Conservation (phyloP, 2,113 vertebrate genomes). For the Glaucomys volans region DNA sequence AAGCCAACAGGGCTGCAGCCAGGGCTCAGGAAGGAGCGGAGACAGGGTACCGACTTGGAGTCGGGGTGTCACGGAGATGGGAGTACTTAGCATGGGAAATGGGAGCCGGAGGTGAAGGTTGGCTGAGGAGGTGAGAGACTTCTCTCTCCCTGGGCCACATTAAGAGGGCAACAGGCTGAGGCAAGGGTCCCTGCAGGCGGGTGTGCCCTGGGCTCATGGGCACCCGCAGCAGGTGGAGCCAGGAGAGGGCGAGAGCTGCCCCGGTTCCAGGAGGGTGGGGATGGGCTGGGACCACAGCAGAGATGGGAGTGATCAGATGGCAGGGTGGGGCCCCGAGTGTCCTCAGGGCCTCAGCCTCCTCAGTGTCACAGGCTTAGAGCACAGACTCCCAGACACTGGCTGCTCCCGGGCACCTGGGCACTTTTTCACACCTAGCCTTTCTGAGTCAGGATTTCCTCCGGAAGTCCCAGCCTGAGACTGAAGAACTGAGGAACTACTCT, state of each 20-base stretch:
- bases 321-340: neutral
- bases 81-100: neutral
- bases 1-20: neutral
- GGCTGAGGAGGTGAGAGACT: neutral
- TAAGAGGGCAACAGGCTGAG: neutral
- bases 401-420: neutral
- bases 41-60: neutral
- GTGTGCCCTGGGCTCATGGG: neutral
- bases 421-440: neutral
- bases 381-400: neutral
- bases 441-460: neutral
- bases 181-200: neutral
- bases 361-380: neutral
- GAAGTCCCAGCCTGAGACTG: neutral
- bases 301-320: neutral
- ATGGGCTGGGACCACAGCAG: neutral
- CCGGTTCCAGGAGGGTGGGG: neutral
- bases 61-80: neutral
- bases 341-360: neutral
- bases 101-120: neutral
- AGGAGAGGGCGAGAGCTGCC: neutral
- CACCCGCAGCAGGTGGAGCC: neutral
- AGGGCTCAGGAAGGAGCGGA: neutral
- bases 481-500: neutral
- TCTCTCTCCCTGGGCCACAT: neutral